These are phyloP conservation scores for Actinostola sp. DNA, from an alignment of 92 coral and sea anemone species.

Conservation along the genomic window DNA sequence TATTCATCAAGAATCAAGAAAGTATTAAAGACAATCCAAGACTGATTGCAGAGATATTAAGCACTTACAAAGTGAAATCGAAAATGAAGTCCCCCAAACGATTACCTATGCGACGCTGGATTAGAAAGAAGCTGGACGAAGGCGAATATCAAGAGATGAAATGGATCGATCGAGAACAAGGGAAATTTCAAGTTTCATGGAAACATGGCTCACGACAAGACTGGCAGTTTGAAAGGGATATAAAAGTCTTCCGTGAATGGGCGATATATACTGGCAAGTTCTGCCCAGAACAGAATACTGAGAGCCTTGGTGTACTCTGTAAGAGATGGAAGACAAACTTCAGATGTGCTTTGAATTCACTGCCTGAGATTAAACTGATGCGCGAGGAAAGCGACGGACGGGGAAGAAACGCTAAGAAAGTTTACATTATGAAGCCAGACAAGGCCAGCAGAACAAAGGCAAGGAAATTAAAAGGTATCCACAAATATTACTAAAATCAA, in stretches of 20 bases:
- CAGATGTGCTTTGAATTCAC: slow-evolving; percentile 72
- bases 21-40: too few species aligned
- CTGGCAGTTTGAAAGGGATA: slow-evolving; percentile 33
- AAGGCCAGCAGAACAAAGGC: slow-evolving; percentile 10
- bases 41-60: too few species aligned
- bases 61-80: too few species aligned
- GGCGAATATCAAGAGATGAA: slow-evolving; percentile 42
- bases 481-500: not conserved
- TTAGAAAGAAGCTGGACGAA: slow-evolving; percentile 56
- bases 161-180: slow-evolving; percentile 65
- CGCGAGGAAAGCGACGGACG: slow-evolving; percentile 39
- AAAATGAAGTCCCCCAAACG: slow-evolving; percentile 24
- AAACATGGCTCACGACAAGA: slow-evolving; percentile 61
- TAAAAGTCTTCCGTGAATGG: slow-evolving; percentile 63
- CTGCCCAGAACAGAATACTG: slow-evolving; percentile 1
- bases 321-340: slow-evolving; percentile 79
- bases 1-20: too few species aligned
- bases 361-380: slow-evolving; percentile 55
- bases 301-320: not conserved
- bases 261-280: slow-evolving; percentile 71
- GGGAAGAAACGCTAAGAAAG: slow-evolving; percentile 51
- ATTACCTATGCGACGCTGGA: slow-evolving; percentile 72
- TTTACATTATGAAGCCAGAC: slow-evolving; percentile 42
- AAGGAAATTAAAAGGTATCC: slow-evolving; percentile 32
- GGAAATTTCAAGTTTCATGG: slow-evolving; percentile 73